Evolutionary conservation across 2,113 vertebrate species (phyloP), one percentile per base, ranked within the genome.

Genomic region (Gymnorhina tibicen): DNA sequence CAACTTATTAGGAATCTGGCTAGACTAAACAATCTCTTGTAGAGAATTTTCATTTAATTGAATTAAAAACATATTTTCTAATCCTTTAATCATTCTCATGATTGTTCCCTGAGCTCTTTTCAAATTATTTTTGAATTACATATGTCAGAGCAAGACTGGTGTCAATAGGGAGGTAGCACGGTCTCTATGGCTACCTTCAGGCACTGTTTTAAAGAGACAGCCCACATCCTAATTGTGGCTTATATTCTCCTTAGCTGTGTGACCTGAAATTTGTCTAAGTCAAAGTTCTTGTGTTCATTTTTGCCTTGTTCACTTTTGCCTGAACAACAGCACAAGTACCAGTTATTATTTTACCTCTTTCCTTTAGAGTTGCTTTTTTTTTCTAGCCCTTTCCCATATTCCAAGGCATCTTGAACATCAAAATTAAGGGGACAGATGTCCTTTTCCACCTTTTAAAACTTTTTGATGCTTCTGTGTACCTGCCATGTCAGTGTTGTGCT

Each of bases 31-130:
- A 81, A 35, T 75, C 18, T 68, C 58, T 67, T 89, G 37, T 52
- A 92, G 69, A 67, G 47, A 86, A 78, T 92, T 85, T 85, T 84
- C 39, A 77, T 93, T 80, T 95, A 76, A 91, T 87, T 75, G 64
- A 94, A 92, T 95, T 94, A 53, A 89, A 92, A 92, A 52, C 37
- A 15, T 72, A 75, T 91, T 95, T 89, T 85, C 69, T 69, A 82
- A 15, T 85, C 49, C 41, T 90, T 85, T 77, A 91, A 66, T 94
- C 44, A 49, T 87, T 89, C 53, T 93, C 21, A 18, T 52, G 33
- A 49, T 59, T 73, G 46, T 96, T 95, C 72, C 72, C 88, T 86
- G 53, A 87, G 53, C 84, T 94, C 60, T 87, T 60, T 87, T 82
- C 53, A 85, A 91, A 63, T 89, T 81, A 72, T 78, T 91, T 95